Evolutionary conservation across 2,113 vertebrate species (phyloP).

Genomic region (Mandrillus leucophaeus): DNA sequence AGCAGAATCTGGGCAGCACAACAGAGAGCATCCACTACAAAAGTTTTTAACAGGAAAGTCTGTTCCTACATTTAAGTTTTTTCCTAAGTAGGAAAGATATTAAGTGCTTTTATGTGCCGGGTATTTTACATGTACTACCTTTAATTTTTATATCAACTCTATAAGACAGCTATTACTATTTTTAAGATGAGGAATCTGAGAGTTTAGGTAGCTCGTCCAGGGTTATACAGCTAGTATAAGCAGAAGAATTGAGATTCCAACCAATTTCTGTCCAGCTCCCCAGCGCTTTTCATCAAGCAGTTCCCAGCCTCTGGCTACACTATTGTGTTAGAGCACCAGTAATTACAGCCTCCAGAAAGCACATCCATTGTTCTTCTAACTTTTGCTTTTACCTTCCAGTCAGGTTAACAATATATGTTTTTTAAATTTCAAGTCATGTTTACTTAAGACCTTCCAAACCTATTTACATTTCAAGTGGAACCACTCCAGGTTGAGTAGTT

Average conservation of each 20-base stretch:
- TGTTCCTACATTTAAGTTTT: not conserved
- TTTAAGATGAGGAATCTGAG: not conserved
- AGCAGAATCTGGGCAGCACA: not conserved
- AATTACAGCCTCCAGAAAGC: not conserved
- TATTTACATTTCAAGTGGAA: conserved; percentile 47
- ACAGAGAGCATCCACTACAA: not conserved
- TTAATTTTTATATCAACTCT: not conserved
- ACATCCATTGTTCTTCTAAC: not conserved
- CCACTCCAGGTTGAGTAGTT: not conserved
- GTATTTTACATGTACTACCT: conserved; percentile 10
- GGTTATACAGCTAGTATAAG: not conserved
- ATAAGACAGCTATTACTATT: conserved; percentile 29
- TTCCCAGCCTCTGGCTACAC: not conserved
- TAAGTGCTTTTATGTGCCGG: conserved; percentile 17
- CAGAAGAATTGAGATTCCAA: not conserved
- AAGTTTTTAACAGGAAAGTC: conserved; percentile 19
- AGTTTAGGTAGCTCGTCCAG: not conserved
- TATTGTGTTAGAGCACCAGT: not conserved
- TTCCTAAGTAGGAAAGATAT: not conserved
- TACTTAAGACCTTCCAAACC: conserved; percentile 42
- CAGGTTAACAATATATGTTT: conserved; percentile 35
- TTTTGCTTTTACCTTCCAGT: not conserved
- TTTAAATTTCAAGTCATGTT: conserved; percentile 47
- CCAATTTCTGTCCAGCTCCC: not conserved
- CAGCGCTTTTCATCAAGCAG: not conserved